These are phyloP conservation scores for Zonotrichia leucophrys DNA, from an alignment of 2,113 vertebrate species.

Conservation along the genomic window DNA sequence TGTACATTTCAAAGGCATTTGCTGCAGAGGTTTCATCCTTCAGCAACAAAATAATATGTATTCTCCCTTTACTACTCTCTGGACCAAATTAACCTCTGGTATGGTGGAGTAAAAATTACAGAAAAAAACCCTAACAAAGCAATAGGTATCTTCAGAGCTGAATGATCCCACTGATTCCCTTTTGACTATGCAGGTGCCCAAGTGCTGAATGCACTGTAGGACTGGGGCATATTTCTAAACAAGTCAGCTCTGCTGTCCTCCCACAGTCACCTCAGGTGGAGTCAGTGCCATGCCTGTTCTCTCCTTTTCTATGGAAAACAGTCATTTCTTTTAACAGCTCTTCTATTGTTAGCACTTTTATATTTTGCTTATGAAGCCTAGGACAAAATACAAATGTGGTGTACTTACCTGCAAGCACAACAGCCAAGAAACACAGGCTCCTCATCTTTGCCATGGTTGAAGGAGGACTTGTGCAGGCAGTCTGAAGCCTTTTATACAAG, in stretches of 20 bases:
- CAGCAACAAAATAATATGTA: not conserved
- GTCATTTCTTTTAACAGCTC: not conserved
- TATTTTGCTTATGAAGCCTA: not conserved
- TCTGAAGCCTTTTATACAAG: not conserved
- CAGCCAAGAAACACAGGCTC: not conserved
- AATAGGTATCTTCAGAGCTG: not conserved
- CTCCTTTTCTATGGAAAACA: not conserved
- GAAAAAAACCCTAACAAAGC: not conserved
- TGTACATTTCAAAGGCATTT: not conserved
- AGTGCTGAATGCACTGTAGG: not conserved
- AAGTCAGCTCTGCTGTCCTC: not conserved
- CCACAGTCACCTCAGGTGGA: not conserved
- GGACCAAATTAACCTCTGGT: not conserved
- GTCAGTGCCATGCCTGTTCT: not conserved
- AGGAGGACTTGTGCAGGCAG: not conserved
- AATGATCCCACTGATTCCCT: not conserved
- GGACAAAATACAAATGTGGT: not conserved
- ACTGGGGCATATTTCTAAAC: not conserved
- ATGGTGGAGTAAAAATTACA: not conserved
- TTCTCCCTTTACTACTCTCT: not conserved
- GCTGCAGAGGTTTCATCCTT: not conserved
- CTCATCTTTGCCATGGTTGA: not conserved
- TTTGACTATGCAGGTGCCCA: not conserved
- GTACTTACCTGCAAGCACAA: constrained; percentile 2
- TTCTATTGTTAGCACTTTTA: accelerated